Percentiles rank a stretch among this genome's conserved stretches.
phyloP scores from a whole-genome alignment of 2,113 vertebrate species.

The Addax nasomaculatus region DNA sequence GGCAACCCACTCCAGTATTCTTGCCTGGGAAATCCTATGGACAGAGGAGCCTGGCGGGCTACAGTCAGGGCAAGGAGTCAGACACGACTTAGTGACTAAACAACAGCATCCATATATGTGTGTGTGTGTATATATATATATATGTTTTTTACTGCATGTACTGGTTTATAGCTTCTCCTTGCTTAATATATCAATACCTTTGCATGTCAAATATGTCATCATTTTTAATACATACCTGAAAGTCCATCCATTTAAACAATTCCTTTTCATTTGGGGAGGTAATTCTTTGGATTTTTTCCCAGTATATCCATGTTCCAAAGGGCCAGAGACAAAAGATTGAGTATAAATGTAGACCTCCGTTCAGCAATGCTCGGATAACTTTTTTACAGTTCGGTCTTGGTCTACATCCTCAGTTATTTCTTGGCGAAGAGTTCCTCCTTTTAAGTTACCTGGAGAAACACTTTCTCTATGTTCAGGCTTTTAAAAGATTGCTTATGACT shows the following conservation, averaged over 20 bases:
- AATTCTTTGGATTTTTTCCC: background rate
- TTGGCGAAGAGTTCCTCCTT: background rate
- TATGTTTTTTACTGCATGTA: background rate
- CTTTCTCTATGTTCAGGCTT: background rate
- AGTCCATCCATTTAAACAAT: background rate
- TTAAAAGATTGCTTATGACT: background rate
- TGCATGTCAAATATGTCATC: background rate
- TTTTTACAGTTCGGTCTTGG: background rate
- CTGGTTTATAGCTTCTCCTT: background rate
- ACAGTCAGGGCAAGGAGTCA: background rate
- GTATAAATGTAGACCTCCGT: background rate
- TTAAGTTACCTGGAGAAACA: background rate
- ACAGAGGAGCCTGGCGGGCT: background rate
- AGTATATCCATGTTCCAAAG: background rate
- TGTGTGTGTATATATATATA: accelerated
- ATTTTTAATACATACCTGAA: background rate
- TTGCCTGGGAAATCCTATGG: background rate
- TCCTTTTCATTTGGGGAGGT: background rate
- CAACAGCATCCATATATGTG: background rate
- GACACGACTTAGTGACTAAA: background rate
- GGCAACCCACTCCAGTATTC: background rate
- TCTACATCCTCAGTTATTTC: background rate
- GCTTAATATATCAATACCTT: background rate
- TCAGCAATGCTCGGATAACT: background rate
- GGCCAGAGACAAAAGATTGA: background rate